Base-by-base conservation (phyloP, 2,113 vertebrate genomes). In the Capra hircus region DNA sequence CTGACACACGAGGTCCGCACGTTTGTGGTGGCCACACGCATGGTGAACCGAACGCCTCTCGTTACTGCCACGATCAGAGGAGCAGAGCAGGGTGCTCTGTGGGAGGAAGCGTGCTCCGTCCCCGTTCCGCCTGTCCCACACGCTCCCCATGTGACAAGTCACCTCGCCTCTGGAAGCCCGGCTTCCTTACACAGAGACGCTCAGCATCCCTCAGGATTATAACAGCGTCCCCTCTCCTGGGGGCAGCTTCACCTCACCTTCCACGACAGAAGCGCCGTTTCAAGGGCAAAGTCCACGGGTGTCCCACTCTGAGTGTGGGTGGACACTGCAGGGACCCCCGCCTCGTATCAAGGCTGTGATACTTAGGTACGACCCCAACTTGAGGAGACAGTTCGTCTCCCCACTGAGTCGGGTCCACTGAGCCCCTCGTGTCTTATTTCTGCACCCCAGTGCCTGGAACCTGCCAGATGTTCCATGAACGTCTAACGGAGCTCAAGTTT, bases 231-330 rank as follows among this genome's bases (percentile, higher is more conserved):
- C 67, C 85, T 57, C 85, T 52, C 15, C 9, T 11, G 53, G 67
- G 28, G 67, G 27, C 71, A 53, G 30, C 6, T 83, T 33, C 23
- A 33, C 27, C 27, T 40, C 57, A 27, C 36, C 27, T 71, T 74
- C 64, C 40, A 50, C 1, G 45, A 81, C 19, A 48, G 40, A 30
- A 21, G 50, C 5, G 0, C n/a, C 60, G 5, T 87, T 11, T 23
- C 40, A 7, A 52, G 40, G 30, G 25, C 36, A 14, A 82, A 48
- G 30, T 11, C 57, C 36, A n/a, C 0, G 6, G 14, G 7, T 59
- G 36, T 23, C 81, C 40, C 0, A 2, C 17, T 14, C 16, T 3
- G 23, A 25, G 1, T 23, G 5, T 7, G 23, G 5, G 7, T 15
- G 59, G 53, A 25, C 19, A 6, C 83, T 6, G 36, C 27, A 19